These are phyloP conservation scores for Chloropsis hardwickii DNA, from an alignment of 2,113 vertebrate genomes.

Conservation along the genomic window DNA sequence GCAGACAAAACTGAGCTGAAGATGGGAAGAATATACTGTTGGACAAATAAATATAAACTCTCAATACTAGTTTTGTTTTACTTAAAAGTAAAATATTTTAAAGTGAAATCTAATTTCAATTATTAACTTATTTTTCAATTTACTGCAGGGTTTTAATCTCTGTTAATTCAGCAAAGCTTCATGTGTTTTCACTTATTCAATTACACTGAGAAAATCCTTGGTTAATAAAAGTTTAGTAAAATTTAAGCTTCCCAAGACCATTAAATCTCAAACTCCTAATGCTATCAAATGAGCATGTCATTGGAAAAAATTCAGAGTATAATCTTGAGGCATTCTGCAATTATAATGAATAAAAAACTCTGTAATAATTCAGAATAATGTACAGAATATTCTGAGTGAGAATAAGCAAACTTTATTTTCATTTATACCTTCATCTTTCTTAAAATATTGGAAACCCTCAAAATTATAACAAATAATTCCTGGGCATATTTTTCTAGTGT, in stretches of 20 bases:
- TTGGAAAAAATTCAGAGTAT: slow-evolving; percentile 57
- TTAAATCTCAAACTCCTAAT: slow-evolving; percentile 63
- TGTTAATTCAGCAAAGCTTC: slow-evolving; percentile 46
- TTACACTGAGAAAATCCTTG: slow-evolving; percentile 59
- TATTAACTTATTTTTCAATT: background rate
- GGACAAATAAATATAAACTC: background rate
- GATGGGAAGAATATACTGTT: background rate
- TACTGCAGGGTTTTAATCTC: slow-evolving; percentile 50
- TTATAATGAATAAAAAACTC: slow-evolving; percentile 67
- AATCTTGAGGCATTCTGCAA: slow-evolving; percentile 60
- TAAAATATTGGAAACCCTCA: background rate
- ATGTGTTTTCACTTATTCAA: slow-evolving; percentile 62
- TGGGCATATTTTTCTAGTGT: background rate
- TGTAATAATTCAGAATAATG: slow-evolving; percentile 44
- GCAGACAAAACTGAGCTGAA: background rate
- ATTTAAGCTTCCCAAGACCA: slow-evolving; percentile 58
- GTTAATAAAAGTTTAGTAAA: slow-evolving; percentile 69
- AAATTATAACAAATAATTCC: background rate
- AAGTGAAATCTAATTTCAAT: background rate
- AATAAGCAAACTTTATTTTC: slow-evolving; percentile 50
- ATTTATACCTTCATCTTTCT: background rate
- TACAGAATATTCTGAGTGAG: background rate
- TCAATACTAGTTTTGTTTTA: background rate
- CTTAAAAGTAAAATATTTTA: background rate
- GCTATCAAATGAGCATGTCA: slow-evolving; percentile 53